Percentiles rank a stretch among this genome's conserved stretches.
Evolutionary conservation across 1,140 invertebrate species (phyloP).

Genomic region (Pentalonia nigronervosa): DNA sequence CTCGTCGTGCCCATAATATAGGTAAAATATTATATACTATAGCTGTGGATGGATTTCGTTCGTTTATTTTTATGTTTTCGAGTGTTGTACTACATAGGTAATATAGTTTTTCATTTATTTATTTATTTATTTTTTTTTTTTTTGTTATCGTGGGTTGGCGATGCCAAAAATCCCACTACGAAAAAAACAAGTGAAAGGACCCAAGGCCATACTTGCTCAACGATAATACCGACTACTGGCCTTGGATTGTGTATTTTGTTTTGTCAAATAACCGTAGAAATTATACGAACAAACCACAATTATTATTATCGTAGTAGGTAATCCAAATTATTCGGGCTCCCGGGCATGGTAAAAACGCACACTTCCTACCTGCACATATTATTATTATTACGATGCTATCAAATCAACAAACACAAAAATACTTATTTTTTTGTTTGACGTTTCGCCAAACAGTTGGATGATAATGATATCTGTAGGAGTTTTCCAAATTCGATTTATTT

Average conservation of each 20-base stretch:
- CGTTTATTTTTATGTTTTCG: not conserved
- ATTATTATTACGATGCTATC: not conserved
- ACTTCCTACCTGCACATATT: not conserved
- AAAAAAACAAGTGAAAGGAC: conserved; percentile 9
- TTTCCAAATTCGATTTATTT: not conserved
- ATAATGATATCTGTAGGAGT: not conserved
- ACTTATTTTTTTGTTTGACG: not conserved
- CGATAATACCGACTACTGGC: not conserved
- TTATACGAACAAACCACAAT: not conserved
- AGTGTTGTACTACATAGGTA: not conserved
- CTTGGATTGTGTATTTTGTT: not conserved
- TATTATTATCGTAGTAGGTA: not conserved
- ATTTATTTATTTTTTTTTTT: too few species aligned
- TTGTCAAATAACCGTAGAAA: not conserved
- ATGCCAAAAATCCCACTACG: not conserved
- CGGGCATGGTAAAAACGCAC: not conserved
- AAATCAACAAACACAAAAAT: not conserved
- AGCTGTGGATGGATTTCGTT: not conserved
- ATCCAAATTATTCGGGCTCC: not conserved
- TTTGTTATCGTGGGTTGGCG: not conserved
- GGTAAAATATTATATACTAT: too few species aligned
- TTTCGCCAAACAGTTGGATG: not conserved
- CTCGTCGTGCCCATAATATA: not conserved
- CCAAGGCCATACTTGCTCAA: not conserved
- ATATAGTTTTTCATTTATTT: not conserved